phyloP scores from a whole-genome alignment of 2,797 vertebrate species.

The Threskiornis aethiopicus region DNA sequence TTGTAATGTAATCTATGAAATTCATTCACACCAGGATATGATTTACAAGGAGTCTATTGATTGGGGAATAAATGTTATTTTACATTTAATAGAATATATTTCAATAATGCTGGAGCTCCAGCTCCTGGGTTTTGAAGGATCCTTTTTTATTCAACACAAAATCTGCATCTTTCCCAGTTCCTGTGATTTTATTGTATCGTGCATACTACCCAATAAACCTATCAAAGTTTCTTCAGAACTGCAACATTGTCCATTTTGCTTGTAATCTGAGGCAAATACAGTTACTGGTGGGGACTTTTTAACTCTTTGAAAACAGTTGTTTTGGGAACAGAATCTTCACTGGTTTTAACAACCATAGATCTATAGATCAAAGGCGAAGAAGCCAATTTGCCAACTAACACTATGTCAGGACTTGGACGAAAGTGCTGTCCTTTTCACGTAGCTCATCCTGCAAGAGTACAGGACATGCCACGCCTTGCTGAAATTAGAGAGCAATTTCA shows the following conservation, averaged over 20 bases:
- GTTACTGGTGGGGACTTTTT: neutral
- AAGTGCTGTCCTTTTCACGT: neutral
- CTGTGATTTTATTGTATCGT: neutral
- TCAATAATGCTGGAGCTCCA: neutral
- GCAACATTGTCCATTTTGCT: neutral
- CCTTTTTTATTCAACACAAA: neutral
- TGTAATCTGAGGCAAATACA: neutral
- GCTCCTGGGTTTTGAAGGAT: neutral
- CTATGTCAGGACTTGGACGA: rapidly evolving
- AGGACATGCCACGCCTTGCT: neutral
- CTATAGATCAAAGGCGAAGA: neutral
- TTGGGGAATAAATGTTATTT: slow-evolving; percentile 25
- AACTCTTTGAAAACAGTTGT: neutral
- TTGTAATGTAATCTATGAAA: slow-evolving; percentile 19
- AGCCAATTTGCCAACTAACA: neutral
- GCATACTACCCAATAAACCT: neutral
- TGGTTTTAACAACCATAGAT: neutral
- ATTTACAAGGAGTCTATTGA: slow-evolving; percentile 19
- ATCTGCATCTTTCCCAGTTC: neutral
- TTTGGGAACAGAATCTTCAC: neutral
- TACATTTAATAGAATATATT: slow-evolving; percentile 18
- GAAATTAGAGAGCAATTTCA: neutral
- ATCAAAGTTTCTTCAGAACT: neutral
- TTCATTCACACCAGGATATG: slow-evolving; percentile 1
- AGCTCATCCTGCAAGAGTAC: neutral